phyloP scores from a whole-genome alignment of 2,797 vertebrate species.

The Anguilla anguilla region DNA sequence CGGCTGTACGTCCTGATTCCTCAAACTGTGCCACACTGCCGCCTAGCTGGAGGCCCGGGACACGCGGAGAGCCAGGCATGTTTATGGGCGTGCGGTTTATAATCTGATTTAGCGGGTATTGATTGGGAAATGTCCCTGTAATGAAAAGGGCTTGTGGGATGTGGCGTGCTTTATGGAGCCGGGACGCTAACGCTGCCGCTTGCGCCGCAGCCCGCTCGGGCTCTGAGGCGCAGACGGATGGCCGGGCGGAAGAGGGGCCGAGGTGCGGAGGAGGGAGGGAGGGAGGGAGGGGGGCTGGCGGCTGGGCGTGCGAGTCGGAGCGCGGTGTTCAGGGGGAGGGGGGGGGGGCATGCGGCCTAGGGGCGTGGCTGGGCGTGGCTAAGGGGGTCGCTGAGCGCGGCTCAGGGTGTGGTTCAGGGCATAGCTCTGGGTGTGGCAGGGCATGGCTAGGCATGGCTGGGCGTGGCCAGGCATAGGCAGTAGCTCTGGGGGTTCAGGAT shows the following conservation, averaged over 20 bases:
- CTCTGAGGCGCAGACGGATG: background rate
- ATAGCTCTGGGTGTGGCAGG: too few relatives aligned
- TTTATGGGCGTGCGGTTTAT: background rate
- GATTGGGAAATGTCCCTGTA: background rate
- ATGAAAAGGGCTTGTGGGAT: constrained; percentile 1
- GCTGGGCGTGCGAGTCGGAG: background rate
- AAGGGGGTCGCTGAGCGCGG: too few relatives aligned
- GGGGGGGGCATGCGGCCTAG: too few relatives aligned
- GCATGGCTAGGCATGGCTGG: too few relatives aligned
- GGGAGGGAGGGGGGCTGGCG: background rate
- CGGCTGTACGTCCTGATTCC: background rate
- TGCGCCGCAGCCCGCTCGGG: background rate
- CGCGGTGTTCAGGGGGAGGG: background rate
- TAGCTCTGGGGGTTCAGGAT: background rate
- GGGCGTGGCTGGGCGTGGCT: too few relatives aligned
- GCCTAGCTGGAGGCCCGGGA: background rate
- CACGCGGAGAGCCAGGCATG: background rate
- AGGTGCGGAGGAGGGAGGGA: background rate
- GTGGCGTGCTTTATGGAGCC: background rate
- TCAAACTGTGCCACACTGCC: background rate
- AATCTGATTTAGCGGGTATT: background rate
- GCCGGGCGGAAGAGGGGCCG: background rate
- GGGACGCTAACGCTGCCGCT: background rate
- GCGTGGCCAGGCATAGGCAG: background rate
- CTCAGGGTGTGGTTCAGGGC: too few relatives aligned